Evolutionary conservation across 2,113 vertebrate species (phyloP), one percentile per base, ranked within the genome.

Genomic region (Thunnus maccoyii): DNA sequence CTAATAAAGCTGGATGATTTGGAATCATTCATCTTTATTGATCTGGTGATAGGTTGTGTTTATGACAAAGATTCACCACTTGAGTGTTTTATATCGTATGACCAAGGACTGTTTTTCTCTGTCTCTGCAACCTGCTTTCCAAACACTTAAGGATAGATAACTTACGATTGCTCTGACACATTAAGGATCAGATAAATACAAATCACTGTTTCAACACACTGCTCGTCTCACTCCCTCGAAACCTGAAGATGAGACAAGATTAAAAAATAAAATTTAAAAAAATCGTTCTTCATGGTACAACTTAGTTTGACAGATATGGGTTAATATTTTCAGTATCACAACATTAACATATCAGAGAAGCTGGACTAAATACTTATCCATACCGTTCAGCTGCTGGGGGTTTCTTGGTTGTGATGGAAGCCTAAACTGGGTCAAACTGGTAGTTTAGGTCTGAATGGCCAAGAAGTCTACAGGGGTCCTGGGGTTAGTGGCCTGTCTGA

Each of bases 401-500:
- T 77, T 51, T 55, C 20, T 12, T 44, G 13, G 22, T 57, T 60
- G 20, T n/a, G 14, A 5, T 60, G 7, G 15, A 17, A 58, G 54
- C 18, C 47, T 20, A 22, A 16, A 54, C 2, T 18, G 1, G 12
- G 3, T 18, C 4, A 5, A 17, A 22, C 7, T 25, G 47, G 3
- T 3, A 2, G n/a, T 78, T 70, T 88, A 95, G 4, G n/a, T 78
- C 30, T 41, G 68, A 36, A 94, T 94, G 67, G 71, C 65, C 72
- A 86, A 81, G 76, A 95, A 94, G 65, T 95, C 94, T 0, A 55
- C 20, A 4, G 94, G 94, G 22, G 72, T 89, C 77, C 88, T 88
- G 57, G 91, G 94, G 30, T 83, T 91, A 0, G 91, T 44, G 0
- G 93, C 94, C 63, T 94, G 93, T 27, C 81, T 84, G 15, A 95